Conservation (phyloP, 2,888 invertebrate species). For the Apamea crenata region DNA sequence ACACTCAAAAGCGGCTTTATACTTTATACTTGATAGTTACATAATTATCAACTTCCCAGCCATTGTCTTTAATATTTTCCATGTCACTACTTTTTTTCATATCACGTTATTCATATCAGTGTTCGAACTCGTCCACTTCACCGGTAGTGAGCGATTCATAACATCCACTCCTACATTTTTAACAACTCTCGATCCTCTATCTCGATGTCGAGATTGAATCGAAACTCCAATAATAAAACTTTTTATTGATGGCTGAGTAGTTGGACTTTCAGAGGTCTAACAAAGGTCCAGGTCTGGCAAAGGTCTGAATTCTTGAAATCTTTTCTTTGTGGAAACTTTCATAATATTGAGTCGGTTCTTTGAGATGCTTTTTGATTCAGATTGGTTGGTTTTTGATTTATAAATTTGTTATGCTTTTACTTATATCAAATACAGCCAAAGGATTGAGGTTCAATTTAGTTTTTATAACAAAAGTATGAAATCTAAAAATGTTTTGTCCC, state of each 20-base stretch:
- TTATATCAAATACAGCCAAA: slow-evolving; percentile 5
- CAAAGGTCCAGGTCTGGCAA: slow-evolving; percentile 48
- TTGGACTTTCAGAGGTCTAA: slow-evolving; percentile 30
- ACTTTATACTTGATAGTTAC: not conserved
- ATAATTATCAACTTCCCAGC: not conserved
- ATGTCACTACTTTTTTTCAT: not conserved
- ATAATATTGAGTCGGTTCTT: slow-evolving; percentile 34
- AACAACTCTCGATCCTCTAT: slow-evolving; percentile 34
- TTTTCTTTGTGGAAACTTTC: slow-evolving; percentile 61
- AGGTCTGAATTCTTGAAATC: slow-evolving; percentile 50
- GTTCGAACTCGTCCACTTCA: not conserved
- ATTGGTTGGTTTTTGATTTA: slow-evolving; percentile 34
- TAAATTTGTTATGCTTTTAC: slow-evolving; percentile 24
- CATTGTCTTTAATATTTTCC: slow-evolving; percentile 1
- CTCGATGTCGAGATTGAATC: slow-evolving; percentile 39
- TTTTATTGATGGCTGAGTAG: slow-evolving; percentile 50
- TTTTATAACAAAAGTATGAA: slow-evolving; percentile 5
- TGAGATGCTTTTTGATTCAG: slow-evolving; percentile 31
- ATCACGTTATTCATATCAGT: slow-evolving; percentile 9
- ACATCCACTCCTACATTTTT: slow-evolving; percentile 39
- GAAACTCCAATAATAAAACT: slow-evolving; percentile 57
- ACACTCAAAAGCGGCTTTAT: not conserved
- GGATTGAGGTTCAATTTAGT: not conserved
- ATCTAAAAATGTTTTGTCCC: not conserved
- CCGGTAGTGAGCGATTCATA: slow-evolving; percentile 7